These are phyloP conservation scores for Ambastaia sidthimunki DNA, from an alignment of 2,797 vertebrate genomes.

Conservation along the genomic window DNA sequence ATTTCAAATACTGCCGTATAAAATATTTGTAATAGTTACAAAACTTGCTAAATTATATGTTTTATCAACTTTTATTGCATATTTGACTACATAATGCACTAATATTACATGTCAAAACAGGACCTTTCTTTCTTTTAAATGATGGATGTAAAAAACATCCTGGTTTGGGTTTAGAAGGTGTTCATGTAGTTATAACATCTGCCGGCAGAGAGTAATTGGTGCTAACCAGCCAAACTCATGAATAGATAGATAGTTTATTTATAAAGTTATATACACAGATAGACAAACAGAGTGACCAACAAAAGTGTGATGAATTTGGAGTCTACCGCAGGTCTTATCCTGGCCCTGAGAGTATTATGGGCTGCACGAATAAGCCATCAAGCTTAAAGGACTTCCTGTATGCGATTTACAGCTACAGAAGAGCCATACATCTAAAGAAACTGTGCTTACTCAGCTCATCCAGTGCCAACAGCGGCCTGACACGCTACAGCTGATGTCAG, in stretches of 20 bases:
- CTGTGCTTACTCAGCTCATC: constrained; percentile 51
- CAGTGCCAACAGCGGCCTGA: constrained; percentile 39
- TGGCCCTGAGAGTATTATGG: constrained; percentile 32
- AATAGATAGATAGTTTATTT: background rate
- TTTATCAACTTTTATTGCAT: no score
- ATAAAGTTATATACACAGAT: background rate
- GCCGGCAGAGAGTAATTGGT: no score
- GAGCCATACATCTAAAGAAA: constrained; percentile 44
- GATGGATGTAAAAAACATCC: no score
- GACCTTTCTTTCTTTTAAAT: no score
- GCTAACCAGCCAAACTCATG: no score
- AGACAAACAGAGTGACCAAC: background rate
- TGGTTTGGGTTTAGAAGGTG: background rate
- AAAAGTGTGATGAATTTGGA: constrained; percentile 26
- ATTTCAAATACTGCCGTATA: no score
- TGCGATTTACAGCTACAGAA: constrained; percentile 53
- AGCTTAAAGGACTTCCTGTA: constrained; percentile 28
- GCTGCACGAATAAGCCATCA: constrained; percentile 46
- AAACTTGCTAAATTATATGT: no score
- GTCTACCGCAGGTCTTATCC: constrained; percentile 4
- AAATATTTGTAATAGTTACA: no score
- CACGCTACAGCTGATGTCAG: constrained; percentile 44
- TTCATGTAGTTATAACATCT: background rate
- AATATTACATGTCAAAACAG: no score
- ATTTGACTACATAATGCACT: no score